Evolutionary conservation across 2,888 invertebrate species (phyloP).

Genomic region (Lysandra coridon): DNA sequence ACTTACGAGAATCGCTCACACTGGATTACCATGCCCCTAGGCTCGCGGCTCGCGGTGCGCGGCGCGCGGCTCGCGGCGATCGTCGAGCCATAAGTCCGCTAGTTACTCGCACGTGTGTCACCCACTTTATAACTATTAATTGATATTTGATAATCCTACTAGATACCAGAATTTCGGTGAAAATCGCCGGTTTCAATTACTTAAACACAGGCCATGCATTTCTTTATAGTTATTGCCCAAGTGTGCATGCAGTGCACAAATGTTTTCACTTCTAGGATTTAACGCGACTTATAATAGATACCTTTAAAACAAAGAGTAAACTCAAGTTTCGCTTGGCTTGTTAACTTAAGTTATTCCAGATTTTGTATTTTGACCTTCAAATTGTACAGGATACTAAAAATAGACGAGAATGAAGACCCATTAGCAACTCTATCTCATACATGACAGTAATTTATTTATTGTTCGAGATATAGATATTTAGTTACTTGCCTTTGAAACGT

Average conservation of each 20-base stretch:
- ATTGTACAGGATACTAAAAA: not conserved
- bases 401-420: not conserved
- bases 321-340: not conserved
- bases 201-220: not conserved
- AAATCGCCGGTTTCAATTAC: not conserved
- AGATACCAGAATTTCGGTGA: not conserved
- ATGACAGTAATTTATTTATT: not conserved
- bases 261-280: not conserved
- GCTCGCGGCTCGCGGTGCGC: too few species aligned
- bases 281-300: not conserved
- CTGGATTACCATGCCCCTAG: too few species aligned
- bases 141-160: too few species aligned
- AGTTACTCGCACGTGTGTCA: too few species aligned
- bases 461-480: not conserved
- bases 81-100: too few species aligned
- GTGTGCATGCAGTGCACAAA: not conserved
- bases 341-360: not conserved
- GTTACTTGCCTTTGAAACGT: slow-evolving; percentile 4
- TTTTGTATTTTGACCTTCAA: not conserved
- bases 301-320: not conserved
- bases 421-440: slow-evolving; percentile 5
- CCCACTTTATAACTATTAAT: too few species aligned
- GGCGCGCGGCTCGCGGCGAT: too few species aligned
- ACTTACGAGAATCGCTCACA: too few species aligned
- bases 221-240: too few species aligned